Conservation (phyloP, 1,140 invertebrate genomes). For the Tribolium castaneum region DNA sequence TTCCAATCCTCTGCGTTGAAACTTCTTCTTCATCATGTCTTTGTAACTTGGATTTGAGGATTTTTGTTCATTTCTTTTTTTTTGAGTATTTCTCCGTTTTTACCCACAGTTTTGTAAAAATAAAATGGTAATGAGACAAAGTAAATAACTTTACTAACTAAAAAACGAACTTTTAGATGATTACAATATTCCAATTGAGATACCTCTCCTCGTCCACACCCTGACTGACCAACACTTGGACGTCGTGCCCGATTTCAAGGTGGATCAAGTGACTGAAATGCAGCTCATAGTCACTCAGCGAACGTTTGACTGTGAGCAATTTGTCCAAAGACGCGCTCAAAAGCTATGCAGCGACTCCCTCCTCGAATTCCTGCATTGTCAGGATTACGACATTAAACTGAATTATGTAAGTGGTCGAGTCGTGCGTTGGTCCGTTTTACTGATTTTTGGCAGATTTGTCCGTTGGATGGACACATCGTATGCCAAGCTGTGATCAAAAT, state of each 20-base stretch:
- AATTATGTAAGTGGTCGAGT: constrained; percentile 57
- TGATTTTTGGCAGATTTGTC: constrained; percentile 59
- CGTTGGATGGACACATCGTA: constrained; percentile 61
- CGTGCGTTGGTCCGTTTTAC: neutral
- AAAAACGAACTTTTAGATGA: constrained; percentile 56
- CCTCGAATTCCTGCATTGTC: constrained; percentile 61
- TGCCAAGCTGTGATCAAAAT: constrained; percentile 63
- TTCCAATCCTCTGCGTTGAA: no score
- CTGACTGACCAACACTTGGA: constrained; percentile 61
- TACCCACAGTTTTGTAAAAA: no score
- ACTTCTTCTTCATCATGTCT: no score
- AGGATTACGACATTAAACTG: constrained; percentile 63
- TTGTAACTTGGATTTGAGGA: no score
- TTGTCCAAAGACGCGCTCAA: constrained; percentile 61
- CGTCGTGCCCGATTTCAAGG: constrained; percentile 59
- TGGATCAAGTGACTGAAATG: constrained; percentile 60
- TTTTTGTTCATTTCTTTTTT: no score
- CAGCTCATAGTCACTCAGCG: constrained; percentile 62
- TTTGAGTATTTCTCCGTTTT: no score
- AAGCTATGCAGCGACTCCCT: constrained; percentile 59
- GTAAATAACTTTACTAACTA: no score
- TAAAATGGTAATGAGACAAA: no score
- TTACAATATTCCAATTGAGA: constrained; percentile 62
- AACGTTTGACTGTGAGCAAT: constrained; percentile 63
- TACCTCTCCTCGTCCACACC: constrained; percentile 61